phyloP scores from a whole-genome alignment of 2,888 invertebrate species.

The Anarsia innoxiella region DNA sequence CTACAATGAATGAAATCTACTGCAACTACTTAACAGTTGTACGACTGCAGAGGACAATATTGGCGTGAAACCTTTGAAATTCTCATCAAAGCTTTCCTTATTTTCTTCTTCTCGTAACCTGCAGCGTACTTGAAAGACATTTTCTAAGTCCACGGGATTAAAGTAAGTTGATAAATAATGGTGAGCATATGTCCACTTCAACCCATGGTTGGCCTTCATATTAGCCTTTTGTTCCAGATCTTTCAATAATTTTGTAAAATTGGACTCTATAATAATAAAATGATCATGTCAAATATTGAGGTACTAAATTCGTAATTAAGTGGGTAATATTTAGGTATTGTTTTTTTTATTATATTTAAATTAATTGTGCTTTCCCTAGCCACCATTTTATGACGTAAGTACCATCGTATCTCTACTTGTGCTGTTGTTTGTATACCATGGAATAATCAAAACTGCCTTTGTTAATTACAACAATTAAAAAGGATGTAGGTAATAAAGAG shows the following conservation, averaged over 20 bases:
- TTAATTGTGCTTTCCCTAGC: too few relatives aligned
- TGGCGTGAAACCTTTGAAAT: constrained; percentile 65
- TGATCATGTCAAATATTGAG: too few relatives aligned
- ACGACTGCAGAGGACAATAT: constrained; percentile 52
- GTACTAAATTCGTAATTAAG: too few relatives aligned
- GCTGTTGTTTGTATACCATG: too few relatives aligned
- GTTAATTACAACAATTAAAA: too few relatives aligned
- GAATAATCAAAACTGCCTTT: too few relatives aligned
- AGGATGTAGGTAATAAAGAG: too few relatives aligned
- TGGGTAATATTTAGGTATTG: not conserved
- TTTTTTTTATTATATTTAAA: not conserved
- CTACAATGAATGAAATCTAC: not conserved
- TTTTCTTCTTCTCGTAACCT: constrained; percentile 31
- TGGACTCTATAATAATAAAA: too few relatives aligned
- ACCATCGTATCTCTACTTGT: too few relatives aligned
- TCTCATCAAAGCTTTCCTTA: constrained; percentile 57
- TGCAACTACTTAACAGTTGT: constrained; percentile 41
- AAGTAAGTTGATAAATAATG: constrained; percentile 42
- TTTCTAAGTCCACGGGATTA: constrained; percentile 40
- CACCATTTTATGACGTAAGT: too few relatives aligned
- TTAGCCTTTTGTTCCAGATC: constrained; percentile 28
- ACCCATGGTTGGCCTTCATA: constrained; percentile 18
- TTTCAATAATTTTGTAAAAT: not conserved
- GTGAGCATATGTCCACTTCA: constrained; percentile 23
- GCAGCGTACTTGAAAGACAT: constrained; percentile 35